phyloP scores from a whole-genome alignment of 2,113 vertebrate species.

The Etheostoma cragini region DNA sequence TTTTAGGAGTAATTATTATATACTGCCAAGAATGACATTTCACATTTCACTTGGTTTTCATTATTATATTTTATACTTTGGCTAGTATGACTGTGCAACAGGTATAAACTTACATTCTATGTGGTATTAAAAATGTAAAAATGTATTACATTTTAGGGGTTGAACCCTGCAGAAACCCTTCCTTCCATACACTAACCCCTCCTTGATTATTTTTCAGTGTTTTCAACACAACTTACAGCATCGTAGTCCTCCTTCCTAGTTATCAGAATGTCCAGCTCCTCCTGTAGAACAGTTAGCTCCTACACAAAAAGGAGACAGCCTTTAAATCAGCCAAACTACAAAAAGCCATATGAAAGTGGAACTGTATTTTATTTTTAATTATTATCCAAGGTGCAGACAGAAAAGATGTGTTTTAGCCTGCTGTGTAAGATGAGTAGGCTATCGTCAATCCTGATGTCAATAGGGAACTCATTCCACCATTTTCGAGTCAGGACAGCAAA shows the following conservation, averaged over 20 bases:
- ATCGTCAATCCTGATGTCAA: too few relatives aligned
- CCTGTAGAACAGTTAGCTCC: slow-evolving; percentile 71
- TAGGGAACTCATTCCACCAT: too few relatives aligned
- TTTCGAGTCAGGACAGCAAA: too few relatives aligned
- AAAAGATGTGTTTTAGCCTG: too few relatives aligned
- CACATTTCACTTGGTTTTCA: background rate
- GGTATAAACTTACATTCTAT: background rate
- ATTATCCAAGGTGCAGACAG: too few relatives aligned
- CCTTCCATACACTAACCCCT: background rate
- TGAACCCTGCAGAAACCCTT: background rate
- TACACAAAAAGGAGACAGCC: background rate
- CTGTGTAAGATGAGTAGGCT: too few relatives aligned
- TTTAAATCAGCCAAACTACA: too few relatives aligned
- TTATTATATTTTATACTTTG: background rate
- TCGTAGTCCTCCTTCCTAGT: slow-evolving; percentile 73
- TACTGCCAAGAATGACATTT: background rate
- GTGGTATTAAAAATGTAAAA: background rate
- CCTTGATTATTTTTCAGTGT: background rate
- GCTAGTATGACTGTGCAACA: background rate
- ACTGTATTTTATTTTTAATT: too few relatives aligned
- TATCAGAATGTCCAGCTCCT: slow-evolving; percentile 71
- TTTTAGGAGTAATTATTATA: background rate
- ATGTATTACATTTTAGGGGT: background rate
- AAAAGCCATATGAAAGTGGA: too few relatives aligned
- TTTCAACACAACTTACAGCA: slow-evolving; percentile 50